Evolutionary conservation across 2,113 vertebrate species (phyloP), one percentile per base, ranked within the genome.

Genomic region (Ceyx cyanopectus): DNA sequence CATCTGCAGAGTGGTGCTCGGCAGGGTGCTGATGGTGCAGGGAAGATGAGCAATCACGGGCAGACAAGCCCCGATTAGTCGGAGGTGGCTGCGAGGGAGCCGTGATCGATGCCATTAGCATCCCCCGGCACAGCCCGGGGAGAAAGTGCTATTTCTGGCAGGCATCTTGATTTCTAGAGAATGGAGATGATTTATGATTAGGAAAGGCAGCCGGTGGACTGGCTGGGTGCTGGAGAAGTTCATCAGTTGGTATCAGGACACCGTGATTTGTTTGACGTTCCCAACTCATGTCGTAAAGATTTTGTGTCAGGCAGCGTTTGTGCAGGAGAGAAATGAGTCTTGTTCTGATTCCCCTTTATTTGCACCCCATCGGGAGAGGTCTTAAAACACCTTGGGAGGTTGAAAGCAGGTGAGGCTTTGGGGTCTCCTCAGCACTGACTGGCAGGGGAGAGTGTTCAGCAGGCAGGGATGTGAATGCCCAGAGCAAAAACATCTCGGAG

Each of bases 11-110:
- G 66, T 29, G 10, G 57, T 1, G 26, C 93, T 54, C 58, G 0
- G 80, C 69, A 1, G 91, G 95, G 84, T 26, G 87, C 89, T 88
- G 95, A 67, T 92, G 77, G 91, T 72, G 58, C 88, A 1, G 17
- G 62, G 80, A 40, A 9, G 89, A 75, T 37, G 87, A 92, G 92
- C 89, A 89, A 87, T 94, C 89, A 87, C 37, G 14, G 91, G 54
- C 87, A 85, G 37, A 50, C 43, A 56, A 75, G 10, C 41, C 75
- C 3, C 2, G 8, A 45, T 51, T 54, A 72, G 85, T 63, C 61
- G 68, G 89, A 40, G 26, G 50, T 0, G 37, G 50, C 73, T 17
- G 43, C 8, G 5, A 40, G 54, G 4, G 23, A 29, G 68, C 23
- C 1, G 17, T 65, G 80, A 76, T 85, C 63, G 1, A 40, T 90